Evolutionary conservation across 1,140 invertebrate genomes (phyloP).

Genomic region (Atopsyche davidsoni): DNA sequence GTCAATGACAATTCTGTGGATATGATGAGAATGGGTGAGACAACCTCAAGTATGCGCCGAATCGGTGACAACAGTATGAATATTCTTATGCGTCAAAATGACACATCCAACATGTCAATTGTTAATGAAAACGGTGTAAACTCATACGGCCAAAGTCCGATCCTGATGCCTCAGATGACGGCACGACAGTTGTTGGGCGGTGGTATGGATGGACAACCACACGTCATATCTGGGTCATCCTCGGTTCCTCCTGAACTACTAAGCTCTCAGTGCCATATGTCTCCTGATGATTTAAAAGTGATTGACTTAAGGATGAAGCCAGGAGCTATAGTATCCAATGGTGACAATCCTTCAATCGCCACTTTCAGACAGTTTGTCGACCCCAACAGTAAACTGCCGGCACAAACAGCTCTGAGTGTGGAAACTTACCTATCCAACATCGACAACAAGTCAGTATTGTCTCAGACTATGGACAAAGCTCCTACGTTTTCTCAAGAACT

Average conservation of each 20-base stretch:
- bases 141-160: slow-evolving; percentile 3
- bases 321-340: slow-evolving; percentile 39
- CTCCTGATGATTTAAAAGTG: slow-evolving; percentile 31
- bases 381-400: slow-evolving; percentile 43
- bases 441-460: slow-evolving; percentile 37
- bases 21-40: slow-evolving; percentile 31
- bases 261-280: slow-evolving; percentile 9
- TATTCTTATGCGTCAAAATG: slow-evolving; percentile 30
- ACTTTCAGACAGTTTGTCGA: slow-evolving; percentile 39
- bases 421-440: slow-evolving; percentile 56
- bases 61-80: slow-evolving; percentile 24
- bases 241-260: slow-evolving; percentile 2
- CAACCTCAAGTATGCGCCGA: slow-evolving; percentile 15
- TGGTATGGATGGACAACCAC: slow-evolving; percentile 4
- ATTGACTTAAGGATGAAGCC: slow-evolving; percentile 53
- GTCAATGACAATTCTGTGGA: slow-evolving; percentile 33
- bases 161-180: slow-evolving; percentile 9
- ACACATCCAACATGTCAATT: slow-evolving; percentile 36
- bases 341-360: slow-evolving; percentile 32
- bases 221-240: background rate
- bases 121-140: slow-evolving; percentile 46
- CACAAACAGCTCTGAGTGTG: slow-evolving; percentile 51
- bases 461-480: slow-evolving; percentile 33
- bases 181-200: background rate
- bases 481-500: slow-evolving; percentile 42